phyloP scores from a whole-genome alignment of 1,140 invertebrate species.

The Homarus americanus region DNA sequence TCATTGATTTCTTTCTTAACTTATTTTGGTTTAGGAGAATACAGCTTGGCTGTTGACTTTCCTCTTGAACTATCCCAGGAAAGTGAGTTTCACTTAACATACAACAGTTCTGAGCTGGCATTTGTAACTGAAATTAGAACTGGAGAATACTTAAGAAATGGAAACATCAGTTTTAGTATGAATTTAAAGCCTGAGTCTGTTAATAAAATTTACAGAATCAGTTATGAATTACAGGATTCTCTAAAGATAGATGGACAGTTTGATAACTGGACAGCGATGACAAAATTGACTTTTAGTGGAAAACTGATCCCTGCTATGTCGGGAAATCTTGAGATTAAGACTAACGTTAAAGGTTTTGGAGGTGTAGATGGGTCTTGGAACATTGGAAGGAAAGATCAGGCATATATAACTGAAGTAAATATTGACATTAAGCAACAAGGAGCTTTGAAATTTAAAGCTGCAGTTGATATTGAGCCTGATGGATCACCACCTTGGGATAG shows the following conservation, averaged over 20 bases:
- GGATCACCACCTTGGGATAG: conserved; percentile 28
- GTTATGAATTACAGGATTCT: conserved; percentile 29
- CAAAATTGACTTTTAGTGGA: conserved; percentile 29
- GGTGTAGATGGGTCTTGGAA: conserved; percentile 45
- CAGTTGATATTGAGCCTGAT: conserved; percentile 7
- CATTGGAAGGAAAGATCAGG: conserved; percentile 8
- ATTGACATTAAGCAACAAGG: conserved; percentile 35
- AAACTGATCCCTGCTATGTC: background rate
- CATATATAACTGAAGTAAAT: background rate
- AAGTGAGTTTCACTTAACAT: background rate
- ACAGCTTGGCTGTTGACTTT: background rate
- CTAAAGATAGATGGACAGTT: conserved; percentile 39
- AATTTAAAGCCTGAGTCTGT: background rate
- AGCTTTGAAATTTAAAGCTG: background rate
- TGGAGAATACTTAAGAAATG: conserved; percentile 13
- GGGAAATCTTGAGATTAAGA: conserved; percentile 32
- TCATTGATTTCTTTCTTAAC: conserved; percentile 23
- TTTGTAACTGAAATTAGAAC: background rate
- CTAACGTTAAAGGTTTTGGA: conserved; percentile 46
- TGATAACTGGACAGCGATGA: conserved; percentile 14
- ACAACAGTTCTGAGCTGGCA: background rate
- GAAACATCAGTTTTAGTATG: background rate
- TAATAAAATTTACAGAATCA: conserved; percentile 27
- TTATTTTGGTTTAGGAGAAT: conserved; percentile 11
- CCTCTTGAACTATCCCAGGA: background rate